Evolutionary conservation across 2,113 vertebrate genomes (phyloP).

Genomic region (Aspiorhynchus laticeps): DNA sequence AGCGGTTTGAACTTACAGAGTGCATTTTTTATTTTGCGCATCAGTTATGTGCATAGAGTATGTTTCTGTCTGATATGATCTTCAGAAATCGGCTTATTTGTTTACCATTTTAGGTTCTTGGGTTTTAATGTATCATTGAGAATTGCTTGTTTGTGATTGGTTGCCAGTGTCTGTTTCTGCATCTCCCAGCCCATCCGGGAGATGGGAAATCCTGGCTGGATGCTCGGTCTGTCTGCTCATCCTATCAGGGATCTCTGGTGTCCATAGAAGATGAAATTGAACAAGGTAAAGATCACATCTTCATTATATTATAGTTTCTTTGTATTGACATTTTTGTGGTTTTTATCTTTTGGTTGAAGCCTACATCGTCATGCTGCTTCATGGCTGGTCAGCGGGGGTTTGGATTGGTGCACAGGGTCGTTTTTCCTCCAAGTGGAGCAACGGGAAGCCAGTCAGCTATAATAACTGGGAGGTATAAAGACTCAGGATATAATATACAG

Average conservation of each 20-base stretch:
- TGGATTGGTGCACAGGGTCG: slow-evolving; percentile 86
- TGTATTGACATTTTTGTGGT: neutral
- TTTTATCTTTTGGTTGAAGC: slow-evolving; percentile 71
- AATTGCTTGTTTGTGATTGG: slow-evolving; percentile 27
- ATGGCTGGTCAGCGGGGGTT: slow-evolving; percentile 80
- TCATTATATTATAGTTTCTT: neutral
- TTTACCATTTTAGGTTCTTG: neutral
- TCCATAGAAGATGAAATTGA: slow-evolving; percentile 85
- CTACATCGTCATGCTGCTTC: slow-evolving; percentile 92
- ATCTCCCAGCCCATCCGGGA: slow-evolving; percentile 77
- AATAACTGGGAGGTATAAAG: slow-evolving; percentile 81
- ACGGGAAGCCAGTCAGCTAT: slow-evolving; percentile 76
- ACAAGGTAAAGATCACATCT: slow-evolving; percentile 81
- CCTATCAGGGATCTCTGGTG: slow-evolving; percentile 80
- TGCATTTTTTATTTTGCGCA: too few relatives aligned
- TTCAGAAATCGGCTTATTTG: neutral
- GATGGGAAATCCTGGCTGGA: slow-evolving; percentile 83
- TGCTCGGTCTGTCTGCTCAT: slow-evolving; percentile 82
- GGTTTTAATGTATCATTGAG: neutral
- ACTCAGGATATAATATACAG: neutral
- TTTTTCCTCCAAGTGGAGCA: slow-evolving; percentile 81
- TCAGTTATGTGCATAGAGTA: too few relatives aligned
- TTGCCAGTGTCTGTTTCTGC: slow-evolving; percentile 86
- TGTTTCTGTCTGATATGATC: too few relatives aligned
- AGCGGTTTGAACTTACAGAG: too few relatives aligned